Evolutionary conservation across 2,113 vertebrate species (phyloP).

Genomic region (Bolborhynchus lineola): DNA sequence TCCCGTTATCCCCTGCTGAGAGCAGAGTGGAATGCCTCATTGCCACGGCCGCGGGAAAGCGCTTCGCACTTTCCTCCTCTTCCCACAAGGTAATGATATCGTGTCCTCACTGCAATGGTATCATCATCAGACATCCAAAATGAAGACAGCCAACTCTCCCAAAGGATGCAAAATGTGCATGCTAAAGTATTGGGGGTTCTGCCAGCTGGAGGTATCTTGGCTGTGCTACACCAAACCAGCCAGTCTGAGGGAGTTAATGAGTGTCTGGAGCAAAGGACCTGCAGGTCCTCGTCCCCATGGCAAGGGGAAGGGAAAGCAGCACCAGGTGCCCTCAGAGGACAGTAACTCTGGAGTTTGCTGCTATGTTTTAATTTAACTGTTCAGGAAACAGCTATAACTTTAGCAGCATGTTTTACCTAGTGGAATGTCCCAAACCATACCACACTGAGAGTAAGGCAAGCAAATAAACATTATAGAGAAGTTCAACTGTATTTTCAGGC

Average conservation of each 20-base stretch:
- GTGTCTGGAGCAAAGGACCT: neutral
- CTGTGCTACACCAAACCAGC: neutral
- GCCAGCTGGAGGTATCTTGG: neutral
- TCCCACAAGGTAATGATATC: neutral
- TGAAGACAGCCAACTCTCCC: neutral
- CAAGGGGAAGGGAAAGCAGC: neutral
- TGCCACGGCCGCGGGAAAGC: neutral
- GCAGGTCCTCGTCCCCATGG: fast-evolving
- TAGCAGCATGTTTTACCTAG: neutral
- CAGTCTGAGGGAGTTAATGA: fast-evolving
- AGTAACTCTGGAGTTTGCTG: fast-evolving
- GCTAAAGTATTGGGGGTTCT: neutral
- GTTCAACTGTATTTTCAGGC: neutral
- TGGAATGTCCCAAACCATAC: neutral
- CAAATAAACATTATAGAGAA: neutral
- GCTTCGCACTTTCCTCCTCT: neutral
- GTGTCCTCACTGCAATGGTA: fast-evolving
- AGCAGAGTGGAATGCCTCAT: neutral
- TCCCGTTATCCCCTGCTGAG: neutral
- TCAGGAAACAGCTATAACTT: neutral
- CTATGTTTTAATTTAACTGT: neutral
- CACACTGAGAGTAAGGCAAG: neutral
- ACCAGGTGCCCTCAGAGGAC: fast-evolving
- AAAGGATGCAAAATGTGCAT: neutral
- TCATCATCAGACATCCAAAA: neutral